Evolutionary conservation across 30 jellyfish, hydroid and myxozoan species (phyloP).

Genomic region (Turritopsis dohrnii): DNA sequence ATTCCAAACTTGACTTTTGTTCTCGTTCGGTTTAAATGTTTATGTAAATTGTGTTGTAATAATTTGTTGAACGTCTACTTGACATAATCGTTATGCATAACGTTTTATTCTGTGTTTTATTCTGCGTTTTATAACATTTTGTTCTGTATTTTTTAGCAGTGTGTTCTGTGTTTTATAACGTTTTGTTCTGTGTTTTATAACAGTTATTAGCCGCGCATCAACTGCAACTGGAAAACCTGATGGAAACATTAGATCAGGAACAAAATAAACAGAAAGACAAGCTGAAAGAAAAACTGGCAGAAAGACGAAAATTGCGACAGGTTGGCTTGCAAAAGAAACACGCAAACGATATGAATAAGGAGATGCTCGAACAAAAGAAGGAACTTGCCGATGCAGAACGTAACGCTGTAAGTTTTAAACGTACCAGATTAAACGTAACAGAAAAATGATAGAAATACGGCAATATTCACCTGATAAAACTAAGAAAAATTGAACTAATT

Average conservation of each 20-base stretch:
- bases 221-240: slow-evolving; percentile 61
- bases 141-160: slow-evolving; percentile 34
- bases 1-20: too few relatives aligned
- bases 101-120: neutral
- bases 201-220: slow-evolving; percentile 80
- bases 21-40: too few relatives aligned
- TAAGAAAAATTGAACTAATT: neutral
- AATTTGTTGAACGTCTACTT: too few relatives aligned
- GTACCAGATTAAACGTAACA: neutral
- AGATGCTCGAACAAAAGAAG: slow-evolving; percentile 80
- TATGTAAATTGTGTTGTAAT: neutral
- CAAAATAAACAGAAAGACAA: slow-evolving; percentile 43
- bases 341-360: slow-evolving; percentile 79
- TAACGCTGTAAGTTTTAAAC: slow-evolving; percentile 48
- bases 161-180: too few relatives aligned
- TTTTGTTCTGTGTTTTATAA: neutral
- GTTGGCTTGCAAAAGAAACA: slow-evolving; percentile 72
- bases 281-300: slow-evolving; percentile 64
- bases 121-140: too few relatives aligned
- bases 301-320: slow-evolving; percentile 53
- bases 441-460: neutral
- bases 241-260: slow-evolving; percentile 75
- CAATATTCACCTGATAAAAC: neutral
- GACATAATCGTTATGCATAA: too few relatives aligned
- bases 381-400: slow-evolving; percentile 77